Evolutionary conservation across 1,140 invertebrate species (phyloP), one percentile per base, ranked within the genome.

Genomic region (Globodera rostochiensis): DNA sequence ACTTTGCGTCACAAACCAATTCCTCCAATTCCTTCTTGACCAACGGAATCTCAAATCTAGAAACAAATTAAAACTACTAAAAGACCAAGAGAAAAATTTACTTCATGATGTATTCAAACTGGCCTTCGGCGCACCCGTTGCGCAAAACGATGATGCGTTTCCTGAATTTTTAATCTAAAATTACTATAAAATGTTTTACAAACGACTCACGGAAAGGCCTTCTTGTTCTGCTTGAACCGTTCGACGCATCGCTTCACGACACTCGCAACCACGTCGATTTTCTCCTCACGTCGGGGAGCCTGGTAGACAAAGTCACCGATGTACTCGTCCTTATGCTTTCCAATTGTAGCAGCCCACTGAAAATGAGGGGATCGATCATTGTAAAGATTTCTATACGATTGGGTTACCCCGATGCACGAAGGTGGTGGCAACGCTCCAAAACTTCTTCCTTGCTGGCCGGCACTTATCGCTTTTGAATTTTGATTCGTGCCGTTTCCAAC

Each of bases 41-140:
- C n/a, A 76, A 21, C 7, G 74, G 74, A 57, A 76, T 66, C 8
- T 76, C 74, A 75, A n/a, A 75, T 21, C 57, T 60, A 60, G 57
- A 60, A 60, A 60, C 5, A 15, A 15, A 15, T 19, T 15, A 60
- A 15, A 8, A 15, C 19, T 60, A 9, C 15, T 15, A 60, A 15
- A 15, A 60, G 25, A 25, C 25, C 25, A 1, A 60, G 1, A 15
- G 15, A 50, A 11, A 7, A 7, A 9, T 2, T 64, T 19, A 64
- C 57, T 76, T 76, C 74, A 76, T 46, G 66, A 76, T 57, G 36
- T 60, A 64, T 9, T 76, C 57, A 8, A 76, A 76, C 6, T 57
- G 66, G 3, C 74, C 74, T 57, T 76, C 74, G 19, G 57, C 46
- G 46, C 50, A 64, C 6, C 74, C 74, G 66, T 76, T 66, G 19